These are phyloP conservation scores for Phalacrocorax carbo DNA, from an alignment of 2,113 vertebrate species.

Conservation along the genomic window DNA sequence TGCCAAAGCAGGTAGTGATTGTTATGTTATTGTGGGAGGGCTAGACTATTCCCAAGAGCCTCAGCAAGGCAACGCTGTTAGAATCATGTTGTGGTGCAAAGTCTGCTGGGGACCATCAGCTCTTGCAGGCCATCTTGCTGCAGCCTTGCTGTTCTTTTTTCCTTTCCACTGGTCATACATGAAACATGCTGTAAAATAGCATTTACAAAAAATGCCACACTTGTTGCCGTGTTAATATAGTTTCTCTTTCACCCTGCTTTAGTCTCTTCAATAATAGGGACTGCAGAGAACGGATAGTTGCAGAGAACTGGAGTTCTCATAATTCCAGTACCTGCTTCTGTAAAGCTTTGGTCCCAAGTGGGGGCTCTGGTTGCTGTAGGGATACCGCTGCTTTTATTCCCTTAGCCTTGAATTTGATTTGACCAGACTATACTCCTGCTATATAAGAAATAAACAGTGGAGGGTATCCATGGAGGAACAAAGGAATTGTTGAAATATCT, in stretches of 20 bases:
- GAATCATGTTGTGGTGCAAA: not conserved
- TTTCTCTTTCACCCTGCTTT: not conserved
- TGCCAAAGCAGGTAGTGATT: not conserved
- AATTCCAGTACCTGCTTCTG: not conserved
- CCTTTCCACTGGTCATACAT: not conserved
- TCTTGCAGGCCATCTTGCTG: not conserved
- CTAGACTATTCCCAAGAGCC: not conserved
- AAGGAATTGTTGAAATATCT: not conserved
- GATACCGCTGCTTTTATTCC: not conserved
- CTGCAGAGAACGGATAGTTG: not conserved
- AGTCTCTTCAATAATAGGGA: not conserved
- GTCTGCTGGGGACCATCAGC: not conserved
- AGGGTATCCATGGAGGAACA: not conserved
- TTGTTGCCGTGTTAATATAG: not conserved
- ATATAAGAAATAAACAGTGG: not conserved
- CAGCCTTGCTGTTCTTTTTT: not conserved
- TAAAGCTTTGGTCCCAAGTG: not conserved
- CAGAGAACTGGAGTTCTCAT: not conserved
- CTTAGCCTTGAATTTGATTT: not conserved
- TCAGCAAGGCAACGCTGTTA: not conserved
- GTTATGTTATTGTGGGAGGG: not conserved
- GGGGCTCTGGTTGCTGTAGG: not conserved
- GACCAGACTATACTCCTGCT: not conserved
- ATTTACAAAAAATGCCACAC: not conserved
- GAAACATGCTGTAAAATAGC: not conserved